Evolutionary conservation across 2,888 invertebrate genomes (phyloP).

Genomic region (Mycalesis mineus): DNA sequence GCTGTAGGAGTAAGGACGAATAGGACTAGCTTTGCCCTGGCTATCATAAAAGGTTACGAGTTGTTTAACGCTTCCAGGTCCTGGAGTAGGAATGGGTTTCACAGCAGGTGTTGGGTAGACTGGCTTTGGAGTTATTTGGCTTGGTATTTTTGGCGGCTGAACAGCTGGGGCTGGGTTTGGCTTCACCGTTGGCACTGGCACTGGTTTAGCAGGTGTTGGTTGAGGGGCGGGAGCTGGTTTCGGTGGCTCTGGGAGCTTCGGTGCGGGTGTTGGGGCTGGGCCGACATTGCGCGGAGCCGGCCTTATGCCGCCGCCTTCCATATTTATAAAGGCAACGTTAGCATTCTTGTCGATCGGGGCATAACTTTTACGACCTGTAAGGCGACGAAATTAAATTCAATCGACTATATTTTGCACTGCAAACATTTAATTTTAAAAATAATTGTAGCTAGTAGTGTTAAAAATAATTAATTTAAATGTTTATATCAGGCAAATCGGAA

Average conservation of each 20-base stretch:
- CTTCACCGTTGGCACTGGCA: constrained; percentile 26
- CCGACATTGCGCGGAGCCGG: constrained; percentile 31
- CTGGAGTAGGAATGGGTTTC: constrained; percentile 58
- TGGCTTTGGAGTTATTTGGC: constrained; percentile 52
- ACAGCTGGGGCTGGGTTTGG: constrained; percentile 26
- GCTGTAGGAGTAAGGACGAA: constrained; percentile 67
- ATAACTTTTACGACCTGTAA: constrained; percentile 53
- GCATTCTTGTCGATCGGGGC: constrained; percentile 63
- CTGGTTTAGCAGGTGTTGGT: constrained; percentile 20
- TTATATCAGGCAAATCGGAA: too few relatives aligned
- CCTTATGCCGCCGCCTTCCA: constrained; percentile 53
- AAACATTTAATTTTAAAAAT: too few relatives aligned
- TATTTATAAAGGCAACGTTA: constrained; percentile 66
- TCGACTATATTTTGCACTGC: not conserved
- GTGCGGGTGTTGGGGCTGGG: constrained; percentile 29
- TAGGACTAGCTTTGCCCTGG: constrained; percentile 61
- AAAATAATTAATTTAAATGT: too few relatives aligned
- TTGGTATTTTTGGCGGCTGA: constrained; percentile 33
- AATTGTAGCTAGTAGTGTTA: not conserved
- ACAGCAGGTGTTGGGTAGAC: constrained; percentile 47
- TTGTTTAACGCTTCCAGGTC: constrained; percentile 62
- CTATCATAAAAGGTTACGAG: constrained; percentile 64
- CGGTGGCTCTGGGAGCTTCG: constrained; percentile 28
- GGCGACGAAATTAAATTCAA: not conserved
- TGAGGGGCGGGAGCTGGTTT: constrained; percentile 13